Base-by-base conservation (phyloP, 2,797 vertebrate genomes). In the Linurgus olivaceus region DNA sequence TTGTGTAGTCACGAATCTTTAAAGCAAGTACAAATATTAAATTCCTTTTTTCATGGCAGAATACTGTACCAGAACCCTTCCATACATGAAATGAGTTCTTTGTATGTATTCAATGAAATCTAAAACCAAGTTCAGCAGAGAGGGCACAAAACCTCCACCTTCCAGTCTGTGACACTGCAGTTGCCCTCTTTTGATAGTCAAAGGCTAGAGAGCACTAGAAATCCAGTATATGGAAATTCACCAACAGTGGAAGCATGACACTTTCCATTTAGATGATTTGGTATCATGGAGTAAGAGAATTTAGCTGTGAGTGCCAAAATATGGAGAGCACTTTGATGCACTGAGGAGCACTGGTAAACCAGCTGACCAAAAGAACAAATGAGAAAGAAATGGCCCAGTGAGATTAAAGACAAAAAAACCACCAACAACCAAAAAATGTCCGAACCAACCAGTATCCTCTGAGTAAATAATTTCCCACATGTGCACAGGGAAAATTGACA, bases 341-440 rank as follows among this genome's bases (percentile, higher is more conserved):
- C 68, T 82, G 86, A 93, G 61, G 40, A 86, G 52, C 50, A 42
- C 26, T 44, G 50, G 24, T 20, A 68, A 61, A 95, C 86, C 84
- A 90, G 81, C 74, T 40, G 20, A 88, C 74, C 67, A 92, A 91
- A 93, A 92, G 65, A 96, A 85, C 7, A 5, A 87, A 94, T 72
- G 77, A 76, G 52, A 90, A 94, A 95, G 80, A 81, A 94, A 83
- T 7, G 48, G 81, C 72, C 86, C 74, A 92, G 73, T 33, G 9
- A 62, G 14, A 67, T 9, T 8, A 33, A 33, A 38, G 24, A 35
- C 25, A 29, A 47, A 40, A n/a, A 19, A 7, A 11, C 1, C 12
- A 37, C 33, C 48, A 42, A 9, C 17, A 71, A 51, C 5, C 31
- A 26, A 23, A 70, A 33, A 47, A 18, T 0, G 2, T 9, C 20